phyloP scores from a whole-genome alignment of 1,140 invertebrate species.

The Drosophila truncata region DNA sequence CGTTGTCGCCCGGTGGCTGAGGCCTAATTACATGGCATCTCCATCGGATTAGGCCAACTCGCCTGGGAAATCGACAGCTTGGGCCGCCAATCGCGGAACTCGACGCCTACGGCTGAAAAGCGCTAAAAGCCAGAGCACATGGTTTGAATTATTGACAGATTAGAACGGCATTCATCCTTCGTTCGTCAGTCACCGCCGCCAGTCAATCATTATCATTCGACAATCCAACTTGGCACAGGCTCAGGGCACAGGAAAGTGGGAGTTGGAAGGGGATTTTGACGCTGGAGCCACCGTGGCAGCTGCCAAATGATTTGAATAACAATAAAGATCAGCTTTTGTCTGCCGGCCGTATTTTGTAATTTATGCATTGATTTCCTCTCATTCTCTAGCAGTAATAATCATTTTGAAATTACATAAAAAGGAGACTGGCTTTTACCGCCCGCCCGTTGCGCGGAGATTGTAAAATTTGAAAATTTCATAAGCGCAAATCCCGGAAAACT shows the following conservation, averaged over 20 bases:
- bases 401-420: conserved; percentile 76
- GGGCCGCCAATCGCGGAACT: conserved; percentile 34
- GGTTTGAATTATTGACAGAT: conserved; percentile 80
- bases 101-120: conserved; percentile 43
- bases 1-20: conserved; percentile 10
- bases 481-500: conserved; percentile 61
- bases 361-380: conserved; percentile 75
- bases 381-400: conserved; percentile 61
- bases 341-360: conserved; percentile 65
- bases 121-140: conserved; percentile 65
- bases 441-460: conserved; percentile 69
- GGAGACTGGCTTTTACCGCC: conserved; percentile 52
- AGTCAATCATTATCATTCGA: conserved; percentile 78
- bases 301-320: conserved; percentile 78
- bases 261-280: conserved; percentile 1
- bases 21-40: conserved; percentile 72
- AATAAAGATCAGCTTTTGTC: conserved; percentile 77
- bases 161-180: conserved; percentile 35
- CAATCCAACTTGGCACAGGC: conserved; percentile 37
- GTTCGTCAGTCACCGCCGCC: conserved; percentile 20
- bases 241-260: conserved; percentile 4
- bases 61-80: conserved; percentile 79
- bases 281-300: conserved; percentile 34
- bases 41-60: conserved; percentile 69
- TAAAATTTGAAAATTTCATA: conserved; percentile 67